A percentile compares a stretch with the other conserved stretches of the same genome.
These are phyloP conservation scores for Platygyra sinensis DNA, from an alignment of 64 coral and sea anemone genomes.

Conservation along the genomic window DNA sequence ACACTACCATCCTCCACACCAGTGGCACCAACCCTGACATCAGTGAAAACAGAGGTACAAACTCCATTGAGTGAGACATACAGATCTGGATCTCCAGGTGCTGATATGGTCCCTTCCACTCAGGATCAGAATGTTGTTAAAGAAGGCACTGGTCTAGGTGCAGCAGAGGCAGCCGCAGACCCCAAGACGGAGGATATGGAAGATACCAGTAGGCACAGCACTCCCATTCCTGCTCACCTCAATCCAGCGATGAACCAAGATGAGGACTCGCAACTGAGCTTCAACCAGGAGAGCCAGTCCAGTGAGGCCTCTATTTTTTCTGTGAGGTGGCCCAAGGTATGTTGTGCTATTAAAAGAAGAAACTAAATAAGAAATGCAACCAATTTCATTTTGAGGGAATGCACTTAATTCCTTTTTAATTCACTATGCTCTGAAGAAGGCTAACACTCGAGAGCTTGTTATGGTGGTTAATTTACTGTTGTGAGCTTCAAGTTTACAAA, in stretches of 20 bases:
- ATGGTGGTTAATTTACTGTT: too few relatives aligned
- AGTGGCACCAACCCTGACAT: neutral
- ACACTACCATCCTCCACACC: neutral
- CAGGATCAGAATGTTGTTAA: neutral
- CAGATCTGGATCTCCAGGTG: neutral
- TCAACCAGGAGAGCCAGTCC: slow-evolving; percentile 67
- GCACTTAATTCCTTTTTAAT: too few relatives aligned
- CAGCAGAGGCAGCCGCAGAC: neutral
- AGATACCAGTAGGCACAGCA: neutral
- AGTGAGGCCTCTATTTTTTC: slow-evolving; percentile 68
- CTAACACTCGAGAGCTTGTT: too few relatives aligned
- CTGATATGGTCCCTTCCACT: neutral
- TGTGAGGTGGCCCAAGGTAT: slow-evolving; percentile 90
- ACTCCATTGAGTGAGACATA: neutral
- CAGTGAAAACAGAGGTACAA: neutral
- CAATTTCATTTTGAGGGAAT: too few relatives aligned
- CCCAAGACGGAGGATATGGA: slow-evolving; percentile 33
- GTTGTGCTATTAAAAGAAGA: neutral
- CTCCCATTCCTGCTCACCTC: slow-evolving; percentile 5
- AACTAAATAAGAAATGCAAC: neutral
- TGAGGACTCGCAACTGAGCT: slow-evolving; percentile 85
- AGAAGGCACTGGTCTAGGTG: neutral
- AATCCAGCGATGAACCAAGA: slow-evolving; percentile 61
- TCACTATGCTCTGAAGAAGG: too few relatives aligned
- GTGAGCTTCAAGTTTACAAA: too few relatives aligned